Conservation (phyloP, 2,888 invertebrate genomes). For the Allophyes oxyacanthae region DNA sequence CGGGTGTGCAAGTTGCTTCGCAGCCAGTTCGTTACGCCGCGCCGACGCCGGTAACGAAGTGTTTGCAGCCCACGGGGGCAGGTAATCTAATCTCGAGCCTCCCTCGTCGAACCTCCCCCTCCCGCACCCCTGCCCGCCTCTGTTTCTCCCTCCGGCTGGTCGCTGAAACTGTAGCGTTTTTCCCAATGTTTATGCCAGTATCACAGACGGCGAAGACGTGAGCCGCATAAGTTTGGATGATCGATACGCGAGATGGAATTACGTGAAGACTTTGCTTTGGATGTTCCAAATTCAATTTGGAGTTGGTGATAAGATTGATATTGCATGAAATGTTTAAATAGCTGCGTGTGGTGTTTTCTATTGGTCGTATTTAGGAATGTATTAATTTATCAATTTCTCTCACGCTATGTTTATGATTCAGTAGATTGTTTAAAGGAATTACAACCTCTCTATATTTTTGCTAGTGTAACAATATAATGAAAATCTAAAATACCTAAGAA, state of each 20-base stretch:
- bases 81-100: slow-evolving; percentile 81
- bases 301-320: slow-evolving; percentile 31
- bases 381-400: too few relatives aligned
- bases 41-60: slow-evolving; percentile 78
- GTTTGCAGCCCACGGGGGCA: slow-evolving; percentile 84
- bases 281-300: slow-evolving; percentile 43
- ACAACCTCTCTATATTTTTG: too few relatives aligned
- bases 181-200: slow-evolving; percentile 82
- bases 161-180: slow-evolving; percentile 72
- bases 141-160: slow-evolving; percentile 22
- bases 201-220: slow-evolving; percentile 71
- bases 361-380: neutral
- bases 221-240: slow-evolving; percentile 48
- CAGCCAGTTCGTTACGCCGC: slow-evolving; percentile 70
- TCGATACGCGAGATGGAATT: slow-evolving; percentile 53
- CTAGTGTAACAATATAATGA: too few relatives aligned
- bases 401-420: too few relatives aligned
- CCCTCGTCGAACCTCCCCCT: slow-evolving; percentile 46
- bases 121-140: slow-evolving; percentile 18
- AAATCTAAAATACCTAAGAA: too few relatives aligned
- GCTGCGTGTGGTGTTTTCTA: neutral
- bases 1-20: slow-evolving; percentile 43
- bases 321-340: slow-evolving; percentile 2
- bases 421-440: too few relatives aligned
- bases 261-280: slow-evolving; percentile 43